Evolutionary conservation across 2,888 invertebrate genomes (phyloP), one percentile per base, ranked within the genome.

Genomic region (Griposia aprilina): DNA sequence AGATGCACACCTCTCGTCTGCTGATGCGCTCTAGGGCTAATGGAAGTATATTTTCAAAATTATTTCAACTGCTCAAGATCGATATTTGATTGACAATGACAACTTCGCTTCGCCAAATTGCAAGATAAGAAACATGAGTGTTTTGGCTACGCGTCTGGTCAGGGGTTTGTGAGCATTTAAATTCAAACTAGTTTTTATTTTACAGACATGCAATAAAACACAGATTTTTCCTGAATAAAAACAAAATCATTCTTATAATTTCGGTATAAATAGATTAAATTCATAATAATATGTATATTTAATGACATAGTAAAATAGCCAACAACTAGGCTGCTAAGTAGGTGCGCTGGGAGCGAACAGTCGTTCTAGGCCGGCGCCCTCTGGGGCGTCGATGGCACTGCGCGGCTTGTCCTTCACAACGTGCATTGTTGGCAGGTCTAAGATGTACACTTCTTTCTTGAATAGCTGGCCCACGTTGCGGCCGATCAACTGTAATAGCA

Each of bases 381-480:
- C 95, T 7, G 94, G 89, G 11, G 91, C 69, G 83, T 97, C 96
- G 63, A 95, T 80, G 26, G 93, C 93, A 88, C 93, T 91, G 77
- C 94, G 93, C 8, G 95, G 94, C 90, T 93, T 94, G 59, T 95
- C 95, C 78, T 93, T 94, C 45, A 92, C 87, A 55, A 88, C 88
- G 78, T 92, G 92, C 95, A 98, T 97, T 23, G 97, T 97, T 0
- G 99, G 99, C 92, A 99, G 96, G 95, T 99, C 98, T 84, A 98
- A 97, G 88, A 99, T 99, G 94, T 98, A 98, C 20, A 98, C 98
- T 94, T 99, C 98, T 90, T 98, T 98, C 88, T 98, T 98, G 95
- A 99, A 99, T 82, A 98, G 96, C 93, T 99, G 98, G 48, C 99
- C 98, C 48, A 99, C 97, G 96, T 98, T 99, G 89, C 98, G 97